These are phyloP conservation scores for Euzophera pinguis DNA, from an alignment of 2,888 invertebrate species.

Conservation along the genomic window DNA sequence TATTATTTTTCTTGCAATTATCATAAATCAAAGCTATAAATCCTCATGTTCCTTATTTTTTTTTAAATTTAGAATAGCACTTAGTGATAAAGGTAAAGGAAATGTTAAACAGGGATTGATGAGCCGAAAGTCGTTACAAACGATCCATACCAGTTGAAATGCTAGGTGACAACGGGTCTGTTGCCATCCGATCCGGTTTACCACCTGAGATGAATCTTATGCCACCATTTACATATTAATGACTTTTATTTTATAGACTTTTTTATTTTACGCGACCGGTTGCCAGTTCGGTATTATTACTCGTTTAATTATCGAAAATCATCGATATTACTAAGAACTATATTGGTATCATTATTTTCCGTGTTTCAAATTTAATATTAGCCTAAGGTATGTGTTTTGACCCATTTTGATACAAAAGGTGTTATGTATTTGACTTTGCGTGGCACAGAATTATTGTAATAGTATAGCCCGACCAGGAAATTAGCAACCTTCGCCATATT, in stretches of 20 bases:
- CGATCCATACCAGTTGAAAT: conserved; percentile 35
- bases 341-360: background rate
- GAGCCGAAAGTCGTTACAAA: conserved; percentile 45
- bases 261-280: conserved; percentile 41
- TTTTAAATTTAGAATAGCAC: too few relatives aligned
- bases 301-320: conserved; percentile 32
- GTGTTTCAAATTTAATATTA: background rate
- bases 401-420: too few relatives aligned
- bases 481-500: too few relatives aligned
- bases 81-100: too few relatives aligned
- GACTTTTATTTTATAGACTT: conserved; percentile 52
- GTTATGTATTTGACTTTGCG: too few relatives aligned
- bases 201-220: conserved; percentile 67
- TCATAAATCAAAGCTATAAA: too few relatives aligned
- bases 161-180: conserved; percentile 68
- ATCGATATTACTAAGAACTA: background rate
- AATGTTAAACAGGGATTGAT: background rate
- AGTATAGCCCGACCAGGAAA: too few relatives aligned
- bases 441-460: too few relatives aligned
- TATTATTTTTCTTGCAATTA: too few relatives aligned
- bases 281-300: conserved; percentile 30
- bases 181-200: conserved; percentile 70
- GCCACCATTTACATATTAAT: conserved; percentile 67
- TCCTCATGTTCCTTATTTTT: too few relatives aligned
- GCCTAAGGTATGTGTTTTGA: too few relatives aligned